Base-by-base conservation (phyloP, 2,888 invertebrate genomes). In the Sepiola atlantica region DNA sequence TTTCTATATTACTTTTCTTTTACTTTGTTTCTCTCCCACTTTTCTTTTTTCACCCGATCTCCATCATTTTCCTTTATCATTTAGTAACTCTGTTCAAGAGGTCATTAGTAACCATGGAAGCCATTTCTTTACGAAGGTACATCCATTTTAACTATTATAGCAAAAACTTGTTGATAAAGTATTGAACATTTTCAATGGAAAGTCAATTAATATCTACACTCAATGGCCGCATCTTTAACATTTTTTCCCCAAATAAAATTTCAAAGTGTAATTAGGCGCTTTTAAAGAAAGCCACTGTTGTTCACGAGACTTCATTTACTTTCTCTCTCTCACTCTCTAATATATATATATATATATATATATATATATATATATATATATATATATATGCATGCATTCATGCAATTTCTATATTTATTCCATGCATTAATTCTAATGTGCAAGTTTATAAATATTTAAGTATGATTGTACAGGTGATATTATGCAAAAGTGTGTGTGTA, bases 131-230 rank as follows among this genome's bases (percentile, higher is more conserved):
- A 61, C 28, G 45, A 45, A 61, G 28, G 28, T 61, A 24, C 77
- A 77, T n/a, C 77, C 77, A 77, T 77, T 77, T 77, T 77, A 77
- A 77, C 77, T 77, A n/a, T n/a, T 16, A n/a, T 77, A 77, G 16
- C n/a, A 77, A 77, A 77, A 77, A 77, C n/a, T 77, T 77, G 77
- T 77, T n/a, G 77, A 77, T 77, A 77, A 77, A 77, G 77, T n/a
- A 77, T 77, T 77, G n/a, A 32, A n/a, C 14, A 77, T 77, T 77
- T 32, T 77, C n/a, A n/a, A 77, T 77, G 14, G 77, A 77, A 77
- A 77, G n/a, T n/a, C 77, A 77, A 77, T 77, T 77, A 77, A 77
- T 77, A 77, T 8, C 14, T 77, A 32, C n/a, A 32, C 21, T 77
- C n/a, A 77, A 77, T n/a, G 32, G 77, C 32, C 32, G 77, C 14